phyloP scores from a whole-genome alignment of 2,113 vertebrate species.

The Dipodomys spectabilis region DNA sequence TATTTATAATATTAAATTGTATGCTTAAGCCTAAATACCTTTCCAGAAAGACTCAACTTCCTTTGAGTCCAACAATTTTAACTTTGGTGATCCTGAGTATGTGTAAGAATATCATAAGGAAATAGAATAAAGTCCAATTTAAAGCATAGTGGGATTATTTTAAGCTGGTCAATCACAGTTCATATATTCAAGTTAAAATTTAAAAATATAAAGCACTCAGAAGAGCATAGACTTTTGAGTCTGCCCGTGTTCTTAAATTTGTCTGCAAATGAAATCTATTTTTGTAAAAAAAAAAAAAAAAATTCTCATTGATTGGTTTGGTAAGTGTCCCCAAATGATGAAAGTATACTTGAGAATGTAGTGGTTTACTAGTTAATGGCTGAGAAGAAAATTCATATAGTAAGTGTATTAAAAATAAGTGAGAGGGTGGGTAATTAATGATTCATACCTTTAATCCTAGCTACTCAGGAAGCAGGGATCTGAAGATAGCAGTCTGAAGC shows the following conservation, averaged over 20 bases:
- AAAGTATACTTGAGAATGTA: background rate
- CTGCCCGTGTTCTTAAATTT: background rate
- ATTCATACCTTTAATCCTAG: background rate
- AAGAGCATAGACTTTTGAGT: background rate
- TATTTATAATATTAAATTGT: background rate
- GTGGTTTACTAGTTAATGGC: background rate
- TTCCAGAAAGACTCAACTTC: conserved; percentile 5
- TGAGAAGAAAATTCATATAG: conserved; percentile 20
- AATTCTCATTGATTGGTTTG: conserved; percentile 1
- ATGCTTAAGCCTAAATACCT: conserved; percentile 22
- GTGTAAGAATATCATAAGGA: conserved; percentile 3
- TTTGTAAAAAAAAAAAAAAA: conserved; percentile 33
- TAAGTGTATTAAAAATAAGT: background rate
- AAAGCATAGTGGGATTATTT: conserved; percentile 15
- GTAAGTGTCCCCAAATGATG: conserved; percentile 17
- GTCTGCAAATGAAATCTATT: conserved; percentile 37
- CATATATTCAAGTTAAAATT: background rate
- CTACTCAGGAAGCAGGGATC: too few relatives aligned
- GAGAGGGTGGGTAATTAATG: too few relatives aligned
- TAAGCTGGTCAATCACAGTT: background rate
- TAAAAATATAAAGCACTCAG: background rate
- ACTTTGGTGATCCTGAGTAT: background rate
- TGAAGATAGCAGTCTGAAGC: too few relatives aligned
- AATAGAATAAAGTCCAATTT: conserved; percentile 37
- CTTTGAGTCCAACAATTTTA: background rate